phyloP scores from a whole-genome alignment of 2,888 invertebrate genomes.

The Neocrepidodera transversa region DNA sequence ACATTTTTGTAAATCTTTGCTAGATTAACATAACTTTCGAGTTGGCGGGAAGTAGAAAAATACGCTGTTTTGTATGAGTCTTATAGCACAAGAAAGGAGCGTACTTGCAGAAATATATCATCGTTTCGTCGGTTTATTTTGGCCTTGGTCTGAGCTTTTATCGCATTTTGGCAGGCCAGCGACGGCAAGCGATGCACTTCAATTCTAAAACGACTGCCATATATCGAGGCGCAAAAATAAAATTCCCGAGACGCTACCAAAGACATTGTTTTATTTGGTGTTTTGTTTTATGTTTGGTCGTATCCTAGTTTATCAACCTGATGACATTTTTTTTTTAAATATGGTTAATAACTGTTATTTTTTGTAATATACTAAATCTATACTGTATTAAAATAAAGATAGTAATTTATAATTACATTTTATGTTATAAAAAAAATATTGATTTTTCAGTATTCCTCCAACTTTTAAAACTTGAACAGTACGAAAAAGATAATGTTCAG shows the following conservation, averaged over 20 bases:
- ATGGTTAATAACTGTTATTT: too few relatives aligned
- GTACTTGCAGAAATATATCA: constrained; percentile 49
- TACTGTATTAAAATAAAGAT: too few relatives aligned
- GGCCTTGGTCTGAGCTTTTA: constrained; percentile 51
- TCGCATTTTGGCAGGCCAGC: constrained; percentile 53
- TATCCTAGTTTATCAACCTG: constrained; percentile 49
- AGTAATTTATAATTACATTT: too few relatives aligned
- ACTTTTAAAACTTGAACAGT: neutral
- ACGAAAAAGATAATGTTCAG: neutral
- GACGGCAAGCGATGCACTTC: constrained; percentile 52
- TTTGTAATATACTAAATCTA: too few relatives aligned
- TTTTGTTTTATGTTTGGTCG: constrained; percentile 26
- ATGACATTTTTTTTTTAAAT: constrained; percentile 31
- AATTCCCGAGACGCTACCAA: constrained; percentile 47
- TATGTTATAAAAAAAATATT: too few relatives aligned
- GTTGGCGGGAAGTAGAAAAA: constrained; percentile 27
- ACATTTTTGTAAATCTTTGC: too few relatives aligned
- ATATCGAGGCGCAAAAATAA: constrained; percentile 51
- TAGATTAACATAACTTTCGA: too few relatives aligned
- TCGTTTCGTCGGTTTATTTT: constrained; percentile 54
- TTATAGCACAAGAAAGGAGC: constrained; percentile 29
- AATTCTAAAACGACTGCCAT: constrained; percentile 51
- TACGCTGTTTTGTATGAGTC: constrained; percentile 34
- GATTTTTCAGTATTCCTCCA: too few relatives aligned
- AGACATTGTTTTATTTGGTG: constrained; percentile 53